phyloP scores from a whole-genome alignment of 2,113 vertebrate species.

The Callocephalon fimbriatum region DNA sequence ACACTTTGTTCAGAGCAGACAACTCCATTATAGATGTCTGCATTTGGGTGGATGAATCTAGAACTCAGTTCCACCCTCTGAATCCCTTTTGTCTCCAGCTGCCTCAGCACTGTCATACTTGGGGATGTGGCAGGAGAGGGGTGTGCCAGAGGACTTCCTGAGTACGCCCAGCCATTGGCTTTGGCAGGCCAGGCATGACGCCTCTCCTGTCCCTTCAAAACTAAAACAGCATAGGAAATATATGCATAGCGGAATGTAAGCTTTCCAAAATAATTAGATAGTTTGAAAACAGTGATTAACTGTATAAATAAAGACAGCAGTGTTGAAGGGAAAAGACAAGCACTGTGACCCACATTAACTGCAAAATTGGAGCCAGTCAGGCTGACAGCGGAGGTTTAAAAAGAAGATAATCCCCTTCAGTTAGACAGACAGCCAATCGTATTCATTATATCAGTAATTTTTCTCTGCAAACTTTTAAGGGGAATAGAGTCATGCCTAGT shows the following conservation, averaged over 20 bases:
- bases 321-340: constrained; percentile 9
- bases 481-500: not conserved
- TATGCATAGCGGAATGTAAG: not conserved
- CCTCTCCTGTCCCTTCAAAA: not conserved
- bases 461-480: not conserved
- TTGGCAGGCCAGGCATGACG: not conserved
- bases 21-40: not conserved
- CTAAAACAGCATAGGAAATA: not conserved
- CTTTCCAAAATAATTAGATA: constrained; percentile 6
- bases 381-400: not conserved
- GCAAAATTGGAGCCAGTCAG: constrained; percentile 25
- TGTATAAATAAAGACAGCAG: constrained; percentile 17
- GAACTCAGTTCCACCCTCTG: fast-evolving
- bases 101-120: not conserved
- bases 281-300: constrained; percentile 18
- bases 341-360: constrained; percentile 2
- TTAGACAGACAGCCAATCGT: not conserved
- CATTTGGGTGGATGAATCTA: not conserved
- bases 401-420: not conserved
- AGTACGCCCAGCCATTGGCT: not conserved
- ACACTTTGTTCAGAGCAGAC: not conserved
- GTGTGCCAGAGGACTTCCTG: not conserved
- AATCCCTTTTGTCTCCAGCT: not conserved
- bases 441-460: not conserved
- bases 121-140: not conserved